Conservation (phyloP, 92 coral and sea anemone species). For the Pocillopora grandis region DNA sequence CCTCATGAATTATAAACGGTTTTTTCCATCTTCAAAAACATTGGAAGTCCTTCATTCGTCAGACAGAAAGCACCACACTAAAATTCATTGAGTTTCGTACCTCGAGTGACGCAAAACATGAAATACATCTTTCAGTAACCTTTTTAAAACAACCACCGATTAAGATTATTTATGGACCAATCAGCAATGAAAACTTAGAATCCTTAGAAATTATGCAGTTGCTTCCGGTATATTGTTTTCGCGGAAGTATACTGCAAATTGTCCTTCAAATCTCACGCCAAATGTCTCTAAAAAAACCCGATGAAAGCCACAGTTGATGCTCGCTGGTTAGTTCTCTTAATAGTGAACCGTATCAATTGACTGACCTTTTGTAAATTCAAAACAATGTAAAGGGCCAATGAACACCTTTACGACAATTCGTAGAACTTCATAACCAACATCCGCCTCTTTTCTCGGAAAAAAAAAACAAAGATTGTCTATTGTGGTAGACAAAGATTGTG, state of each 20-base stretch:
- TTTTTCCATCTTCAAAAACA: neutral
- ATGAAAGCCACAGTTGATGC: neutral
- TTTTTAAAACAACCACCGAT: too few species aligned
- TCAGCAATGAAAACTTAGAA: conserved; percentile 1
- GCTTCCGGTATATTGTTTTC: conserved; percentile 10
- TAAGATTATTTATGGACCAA: neutral
- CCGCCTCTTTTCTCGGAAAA: conserved; percentile 20
- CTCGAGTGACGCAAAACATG: neutral
- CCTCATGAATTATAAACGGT: neutral
- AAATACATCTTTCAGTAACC: neutral
- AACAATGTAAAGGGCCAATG: neutral
- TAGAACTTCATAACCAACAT: neutral
- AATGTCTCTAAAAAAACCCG: neutral
- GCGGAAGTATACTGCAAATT: neutral
- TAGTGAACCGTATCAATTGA: neutral
- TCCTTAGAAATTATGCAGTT: neutral
- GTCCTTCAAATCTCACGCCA: too few species aligned
- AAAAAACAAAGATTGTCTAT: too few species aligned
- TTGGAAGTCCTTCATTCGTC: neutral
- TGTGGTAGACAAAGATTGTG: too few species aligned
- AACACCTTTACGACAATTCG: neutral
- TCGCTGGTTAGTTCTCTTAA: neutral
- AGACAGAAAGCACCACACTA: neutral
- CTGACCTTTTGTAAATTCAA: neutral
- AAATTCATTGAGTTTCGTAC: neutral